phyloP scores from a whole-genome alignment of 2,113 vertebrate genomes.

The Proteles cristata region DNA sequence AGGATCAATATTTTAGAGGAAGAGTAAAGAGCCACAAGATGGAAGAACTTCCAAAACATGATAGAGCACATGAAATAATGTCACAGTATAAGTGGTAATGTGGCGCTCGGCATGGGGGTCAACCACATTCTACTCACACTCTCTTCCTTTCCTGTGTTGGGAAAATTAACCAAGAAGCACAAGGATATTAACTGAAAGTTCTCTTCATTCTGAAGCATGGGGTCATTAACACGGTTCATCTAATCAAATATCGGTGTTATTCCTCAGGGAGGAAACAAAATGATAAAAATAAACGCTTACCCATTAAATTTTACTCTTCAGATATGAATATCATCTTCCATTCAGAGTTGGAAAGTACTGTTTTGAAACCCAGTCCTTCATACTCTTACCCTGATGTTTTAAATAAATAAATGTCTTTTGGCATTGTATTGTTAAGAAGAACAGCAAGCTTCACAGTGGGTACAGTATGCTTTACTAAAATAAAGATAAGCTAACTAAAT shows the following conservation, averaged over 20 bases:
- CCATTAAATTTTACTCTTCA: neutral
- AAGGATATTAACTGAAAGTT: neutral
- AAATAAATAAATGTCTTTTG: neutral
- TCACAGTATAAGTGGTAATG: fast-evolving
- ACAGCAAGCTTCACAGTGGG: neutral
- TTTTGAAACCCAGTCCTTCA: constrained; percentile 38
- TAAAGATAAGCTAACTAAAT: constrained; percentile 15
- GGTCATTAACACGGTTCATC: neutral
- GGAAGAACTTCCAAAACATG: neutral
- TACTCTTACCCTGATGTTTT: neutral
- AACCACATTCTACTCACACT: neutral
- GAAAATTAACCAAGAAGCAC: neutral
- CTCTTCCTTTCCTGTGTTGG: neutral
- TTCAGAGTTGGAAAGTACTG: neutral
- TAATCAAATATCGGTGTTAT: neutral
- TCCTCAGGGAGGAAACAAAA: neutral
- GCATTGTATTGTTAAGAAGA: neutral
- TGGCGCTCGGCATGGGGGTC: fast-evolving
- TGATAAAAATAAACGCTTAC: neutral
- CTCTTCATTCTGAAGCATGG: neutral
- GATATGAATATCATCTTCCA: neutral
- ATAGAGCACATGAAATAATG: neutral
- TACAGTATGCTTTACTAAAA: neutral
- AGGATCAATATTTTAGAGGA: neutral
- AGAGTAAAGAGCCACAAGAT: neutral